Conservation (phyloP, 2,113 vertebrate genomes). For the Pavo muticus region DNA sequence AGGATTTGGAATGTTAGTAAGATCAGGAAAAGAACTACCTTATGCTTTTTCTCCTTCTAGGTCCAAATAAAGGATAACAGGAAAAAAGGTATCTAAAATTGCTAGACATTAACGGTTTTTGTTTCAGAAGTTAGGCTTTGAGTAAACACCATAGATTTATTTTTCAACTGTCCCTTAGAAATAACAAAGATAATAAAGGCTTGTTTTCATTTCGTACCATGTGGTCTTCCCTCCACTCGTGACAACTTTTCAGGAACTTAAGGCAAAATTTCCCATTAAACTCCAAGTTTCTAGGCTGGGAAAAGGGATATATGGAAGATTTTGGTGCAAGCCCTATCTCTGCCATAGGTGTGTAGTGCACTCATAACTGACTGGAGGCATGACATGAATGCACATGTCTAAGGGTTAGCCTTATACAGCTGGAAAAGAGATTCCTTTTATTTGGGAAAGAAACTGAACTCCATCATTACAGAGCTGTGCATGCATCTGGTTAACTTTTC, state of each 20-base stretch:
- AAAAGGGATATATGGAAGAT: neutral
- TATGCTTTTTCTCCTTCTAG: neutral
- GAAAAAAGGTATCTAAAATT: neutral
- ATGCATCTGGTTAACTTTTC: neutral
- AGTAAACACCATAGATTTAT: neutral
- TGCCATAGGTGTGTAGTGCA: neutral
- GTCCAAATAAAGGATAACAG: neutral
- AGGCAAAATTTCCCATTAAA: neutral
- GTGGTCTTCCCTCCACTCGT: neutral
- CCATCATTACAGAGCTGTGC: neutral
- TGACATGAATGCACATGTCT: neutral
- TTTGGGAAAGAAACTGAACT: neutral
- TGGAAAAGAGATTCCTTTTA: neutral
- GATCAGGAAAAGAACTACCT: neutral
- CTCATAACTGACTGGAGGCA: neutral
- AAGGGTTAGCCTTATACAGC: neutral
- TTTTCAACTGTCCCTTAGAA: neutral
- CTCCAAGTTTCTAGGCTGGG: neutral
- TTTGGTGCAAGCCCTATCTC: neutral
- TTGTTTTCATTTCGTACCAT: conserved; percentile 1
- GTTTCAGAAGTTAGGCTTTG: neutral
- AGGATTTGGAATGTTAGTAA: neutral
- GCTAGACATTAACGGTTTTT: neutral
- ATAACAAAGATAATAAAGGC: neutral
- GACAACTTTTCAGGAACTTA: neutral